A percentile compares a stretch with the other conserved stretches of the same genome.
phyloP scores from a whole-genome alignment of 2,113 vertebrate genomes.

The Otocyon megalotis region DNA sequence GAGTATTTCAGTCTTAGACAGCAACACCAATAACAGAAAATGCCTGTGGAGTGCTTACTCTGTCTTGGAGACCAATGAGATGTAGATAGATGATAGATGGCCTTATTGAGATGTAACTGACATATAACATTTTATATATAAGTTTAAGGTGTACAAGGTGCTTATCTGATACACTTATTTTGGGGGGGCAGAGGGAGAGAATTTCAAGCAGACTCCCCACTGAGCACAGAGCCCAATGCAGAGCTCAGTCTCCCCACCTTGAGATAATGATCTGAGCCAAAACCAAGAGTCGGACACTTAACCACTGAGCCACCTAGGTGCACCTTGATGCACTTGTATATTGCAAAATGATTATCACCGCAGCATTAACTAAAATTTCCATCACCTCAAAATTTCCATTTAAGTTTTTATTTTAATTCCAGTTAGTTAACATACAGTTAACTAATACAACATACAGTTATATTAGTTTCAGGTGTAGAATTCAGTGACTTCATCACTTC shows the following conservation, averaged over 20 bases:
- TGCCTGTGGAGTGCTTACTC: background rate
- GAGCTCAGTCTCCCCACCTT: background rate
- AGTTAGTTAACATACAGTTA: background rate
- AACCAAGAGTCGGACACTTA: background rate
- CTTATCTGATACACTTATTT: background rate
- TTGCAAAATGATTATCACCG: background rate
- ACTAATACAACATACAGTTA: background rate
- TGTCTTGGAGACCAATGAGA: background rate
- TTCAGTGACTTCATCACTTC: background rate
- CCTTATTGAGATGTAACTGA: background rate
- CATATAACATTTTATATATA: background rate
- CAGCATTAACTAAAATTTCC: background rate
- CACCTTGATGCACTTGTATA: background rate
- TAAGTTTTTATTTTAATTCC: background rate
- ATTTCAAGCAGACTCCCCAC: background rate
- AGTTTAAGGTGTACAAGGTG: background rate
- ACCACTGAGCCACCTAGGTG: background rate
- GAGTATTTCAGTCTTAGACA: background rate
- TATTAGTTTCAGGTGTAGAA: background rate
- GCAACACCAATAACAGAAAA: background rate
- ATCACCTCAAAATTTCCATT: background rate
- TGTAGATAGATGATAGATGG: background rate
- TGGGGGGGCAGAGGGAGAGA: background rate
- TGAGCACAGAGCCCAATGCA: background rate
- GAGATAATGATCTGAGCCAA: background rate